Percentiles rank a stretch among this genome's conserved stretches.
These are phyloP conservation scores for Adelosebastes latens DNA, from an alignment of 2,797 vertebrate genomes.

Conservation along the genomic window DNA sequence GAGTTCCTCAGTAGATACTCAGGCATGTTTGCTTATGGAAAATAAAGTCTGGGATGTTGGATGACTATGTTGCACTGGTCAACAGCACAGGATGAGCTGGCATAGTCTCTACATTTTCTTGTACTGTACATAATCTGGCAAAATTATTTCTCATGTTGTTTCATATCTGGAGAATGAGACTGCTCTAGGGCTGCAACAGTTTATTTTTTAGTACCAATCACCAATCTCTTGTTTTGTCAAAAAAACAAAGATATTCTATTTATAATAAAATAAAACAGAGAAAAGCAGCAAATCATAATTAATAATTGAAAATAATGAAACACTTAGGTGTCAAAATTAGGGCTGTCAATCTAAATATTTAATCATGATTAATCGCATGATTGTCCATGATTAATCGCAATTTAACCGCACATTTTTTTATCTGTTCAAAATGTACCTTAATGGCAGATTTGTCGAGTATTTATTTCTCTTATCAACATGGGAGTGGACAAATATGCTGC, in stretches of 20 bases:
- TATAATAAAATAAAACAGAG: too few species aligned
- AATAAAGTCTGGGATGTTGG: background rate
- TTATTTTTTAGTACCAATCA: background rate
- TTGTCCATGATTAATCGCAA: too few species aligned
- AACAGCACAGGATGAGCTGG: background rate
- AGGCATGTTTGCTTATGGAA: background rate
- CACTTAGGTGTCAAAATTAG: too few species aligned
- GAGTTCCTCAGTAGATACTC: background rate
- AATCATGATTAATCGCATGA: too few species aligned
- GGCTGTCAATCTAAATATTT: too few species aligned
- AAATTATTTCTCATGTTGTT: background rate
- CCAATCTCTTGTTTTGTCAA: background rate
- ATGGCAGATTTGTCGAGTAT: too few species aligned
- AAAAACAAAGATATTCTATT: background rate
- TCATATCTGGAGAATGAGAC: background rate
- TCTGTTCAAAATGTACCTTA: too few species aligned
- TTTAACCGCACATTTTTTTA: too few species aligned
- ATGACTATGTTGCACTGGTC: background rate
- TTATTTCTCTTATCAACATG: rapidly evolving
- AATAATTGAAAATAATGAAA: too few species aligned
- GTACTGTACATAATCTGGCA: background rate
- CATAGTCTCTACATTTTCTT: background rate
- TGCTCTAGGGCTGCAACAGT: background rate
- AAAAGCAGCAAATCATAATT: too few species aligned
- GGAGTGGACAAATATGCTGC: too few species aligned